phyloP scores from a whole-genome alignment of 2,888 invertebrate genomes.

The Drosophila birchii region DNA sequence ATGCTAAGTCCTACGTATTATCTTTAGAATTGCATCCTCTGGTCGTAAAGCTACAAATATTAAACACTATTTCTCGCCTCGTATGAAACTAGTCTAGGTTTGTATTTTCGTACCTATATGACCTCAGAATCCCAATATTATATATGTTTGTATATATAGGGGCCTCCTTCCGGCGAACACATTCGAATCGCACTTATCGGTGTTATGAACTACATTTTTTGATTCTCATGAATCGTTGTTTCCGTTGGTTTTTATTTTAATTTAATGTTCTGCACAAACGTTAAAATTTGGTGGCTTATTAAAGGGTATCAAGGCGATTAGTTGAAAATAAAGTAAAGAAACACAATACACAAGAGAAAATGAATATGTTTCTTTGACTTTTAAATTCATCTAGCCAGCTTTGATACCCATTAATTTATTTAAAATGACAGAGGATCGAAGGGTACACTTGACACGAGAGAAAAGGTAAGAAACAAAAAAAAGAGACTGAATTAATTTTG shows the following conservation, averaged over 20 bases:
- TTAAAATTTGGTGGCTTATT: not conserved
- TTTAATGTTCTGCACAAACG: slow-evolving; percentile 20
- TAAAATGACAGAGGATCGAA: not conserved
- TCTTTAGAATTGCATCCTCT: slow-evolving; percentile 42
- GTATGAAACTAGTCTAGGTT: slow-evolving; percentile 38
- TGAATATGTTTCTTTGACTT: not conserved
- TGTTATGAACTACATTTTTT: slow-evolving; percentile 58
- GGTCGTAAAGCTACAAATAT: slow-evolving; percentile 43
- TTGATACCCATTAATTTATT: not conserved
- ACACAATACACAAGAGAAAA: not conserved
- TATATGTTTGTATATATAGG: not conserved
- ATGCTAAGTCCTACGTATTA: slow-evolving; percentile 25
- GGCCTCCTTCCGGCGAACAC: slow-evolving; percentile 33
- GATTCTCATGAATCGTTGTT: slow-evolving; percentile 35
- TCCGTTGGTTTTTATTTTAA: slow-evolving; percentile 28
- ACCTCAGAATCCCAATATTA: slow-evolving; percentile 15
- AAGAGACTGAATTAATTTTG: not conserved
- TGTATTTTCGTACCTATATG: slow-evolving; percentile 28
- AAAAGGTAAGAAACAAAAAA: not conserved
- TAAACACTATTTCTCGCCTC: slow-evolving; percentile 31
- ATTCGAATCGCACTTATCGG: slow-evolving; percentile 68
- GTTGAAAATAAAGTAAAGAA: not conserved
- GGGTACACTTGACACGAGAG: not conserved
- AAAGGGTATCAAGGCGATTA: not conserved
- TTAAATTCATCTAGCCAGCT: not conserved